Evolutionary conservation across 2,797 vertebrate species (phyloP).

Genomic region (Etheostoma nigrum): DNA sequence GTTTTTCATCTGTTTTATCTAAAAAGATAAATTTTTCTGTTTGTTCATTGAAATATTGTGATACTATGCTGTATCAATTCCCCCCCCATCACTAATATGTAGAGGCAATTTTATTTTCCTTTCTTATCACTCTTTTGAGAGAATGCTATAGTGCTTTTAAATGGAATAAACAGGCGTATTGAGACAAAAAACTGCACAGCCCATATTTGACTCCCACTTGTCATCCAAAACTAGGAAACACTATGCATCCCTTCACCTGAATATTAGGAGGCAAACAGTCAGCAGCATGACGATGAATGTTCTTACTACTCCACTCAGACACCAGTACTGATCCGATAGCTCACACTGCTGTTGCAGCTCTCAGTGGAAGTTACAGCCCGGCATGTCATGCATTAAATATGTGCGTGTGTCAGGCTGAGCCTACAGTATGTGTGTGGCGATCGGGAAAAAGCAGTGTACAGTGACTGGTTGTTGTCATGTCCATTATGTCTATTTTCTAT

Average conservation of each 20-base stretch:
- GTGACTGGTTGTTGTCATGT: neutral
- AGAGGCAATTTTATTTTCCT: neutral
- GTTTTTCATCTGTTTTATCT: too few species aligned
- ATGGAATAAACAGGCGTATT: neutral
- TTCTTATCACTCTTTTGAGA: neutral
- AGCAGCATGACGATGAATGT: constrained; percentile 30
- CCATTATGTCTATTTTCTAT: neutral
- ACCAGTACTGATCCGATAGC: neutral
- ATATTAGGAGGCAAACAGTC: constrained; percentile 23
- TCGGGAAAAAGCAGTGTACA: neutral
- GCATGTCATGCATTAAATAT: constrained; percentile 29
- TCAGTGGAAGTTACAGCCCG: constrained; percentile 39
- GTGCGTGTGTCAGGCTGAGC: constrained; percentile 28
- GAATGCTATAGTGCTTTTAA: neutral
- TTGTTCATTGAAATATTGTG: too few species aligned
- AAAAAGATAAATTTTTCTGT: too few species aligned
- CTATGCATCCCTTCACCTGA: constrained; percentile 3
- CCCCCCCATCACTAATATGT: too few species aligned
- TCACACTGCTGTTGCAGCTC: constrained; percentile 26
- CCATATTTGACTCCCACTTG: neutral
- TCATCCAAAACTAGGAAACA: constrained; percentile 9
- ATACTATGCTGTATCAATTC: too few species aligned
- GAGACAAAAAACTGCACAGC: neutral
- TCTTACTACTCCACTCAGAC: constrained; percentile 25
- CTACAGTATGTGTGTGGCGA: constrained; percentile 1